These are phyloP conservation scores for Orestias chungarensis DNA, from an alignment of 2,797 vertebrate species.

Conservation along the genomic window DNA sequence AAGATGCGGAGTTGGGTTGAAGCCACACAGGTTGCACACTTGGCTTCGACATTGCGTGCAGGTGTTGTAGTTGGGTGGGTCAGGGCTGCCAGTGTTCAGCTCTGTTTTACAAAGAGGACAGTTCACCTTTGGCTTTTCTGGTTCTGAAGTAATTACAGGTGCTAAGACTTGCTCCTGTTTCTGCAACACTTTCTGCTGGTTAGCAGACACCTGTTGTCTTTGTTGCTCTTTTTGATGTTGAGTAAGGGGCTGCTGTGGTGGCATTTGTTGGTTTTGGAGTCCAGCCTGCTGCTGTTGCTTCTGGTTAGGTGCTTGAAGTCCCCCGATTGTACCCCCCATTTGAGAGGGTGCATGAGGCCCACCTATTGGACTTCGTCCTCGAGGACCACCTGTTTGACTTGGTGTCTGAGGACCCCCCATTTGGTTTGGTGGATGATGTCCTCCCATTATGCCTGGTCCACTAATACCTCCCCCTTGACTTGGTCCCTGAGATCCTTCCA, in stretches of 20 bases:
- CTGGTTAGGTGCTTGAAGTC: constrained; percentile 41
- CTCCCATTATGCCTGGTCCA: constrained; percentile 45
- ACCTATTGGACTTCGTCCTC: constrained; percentile 14
- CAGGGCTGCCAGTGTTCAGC: constrained; percentile 87
- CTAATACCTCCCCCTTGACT: constrained; percentile 62
- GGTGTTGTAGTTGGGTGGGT: constrained; percentile 91
- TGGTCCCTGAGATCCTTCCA: constrained; percentile 34
- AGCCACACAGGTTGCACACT: constrained; percentile 98
- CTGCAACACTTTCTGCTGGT: constrained; percentile 62
- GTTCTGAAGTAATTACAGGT: constrained; percentile 76
- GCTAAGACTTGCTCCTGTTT: constrained; percentile 58
- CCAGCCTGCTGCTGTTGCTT: constrained; percentile 63
- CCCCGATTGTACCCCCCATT: constrained; percentile 33
- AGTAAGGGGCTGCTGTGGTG: constrained; percentile 46
- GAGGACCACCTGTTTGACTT: constrained; percentile 38
- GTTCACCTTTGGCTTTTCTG: constrained; percentile 82
- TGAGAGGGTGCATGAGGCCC: constrained; percentile 14
- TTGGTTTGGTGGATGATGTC: constrained; percentile 36
- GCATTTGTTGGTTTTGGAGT: constrained; percentile 53
- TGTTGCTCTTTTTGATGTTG: constrained; percentile 64
- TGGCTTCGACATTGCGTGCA: constrained; percentile 93
- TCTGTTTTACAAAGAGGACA: constrained; percentile 97
- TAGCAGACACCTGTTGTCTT: constrained; percentile 56
- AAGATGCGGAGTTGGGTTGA: constrained; percentile 97
- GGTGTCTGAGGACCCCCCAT: constrained; percentile 38